These are phyloP conservation scores for Acronicta aceris DNA, from an alignment of 2,888 invertebrate genomes.

Conservation along the genomic window DNA sequence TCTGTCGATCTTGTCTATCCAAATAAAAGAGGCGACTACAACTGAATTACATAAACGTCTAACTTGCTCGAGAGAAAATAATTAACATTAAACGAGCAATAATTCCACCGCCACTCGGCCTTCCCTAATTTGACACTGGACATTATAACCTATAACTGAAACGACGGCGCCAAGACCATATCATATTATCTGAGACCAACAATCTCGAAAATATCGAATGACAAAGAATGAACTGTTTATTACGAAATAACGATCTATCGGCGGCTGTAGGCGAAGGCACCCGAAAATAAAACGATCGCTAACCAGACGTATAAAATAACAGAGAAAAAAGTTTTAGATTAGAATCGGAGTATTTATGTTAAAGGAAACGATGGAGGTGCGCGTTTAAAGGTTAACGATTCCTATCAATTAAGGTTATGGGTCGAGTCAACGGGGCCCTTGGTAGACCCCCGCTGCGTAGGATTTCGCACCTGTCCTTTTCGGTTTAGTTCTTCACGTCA, in stretches of 20 bases:
- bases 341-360: conserved; percentile 86
- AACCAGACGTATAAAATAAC: conserved; percentile 82
- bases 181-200: conserved; percentile 73
- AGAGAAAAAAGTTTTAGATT: conserved; percentile 81
- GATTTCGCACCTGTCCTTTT: conserved; percentile 86
- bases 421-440: conserved; percentile 74
- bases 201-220: conserved; percentile 86
- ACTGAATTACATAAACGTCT: conserved; percentile 53
- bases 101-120: conserved; percentile 59
- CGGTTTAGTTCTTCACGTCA: conserved; percentile 79
- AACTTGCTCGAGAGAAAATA: conserved; percentile 59
- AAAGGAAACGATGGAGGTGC: conserved; percentile 82
- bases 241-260: conserved; percentile 85
- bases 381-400: conserved; percentile 88
- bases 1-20: conserved; percentile 30
- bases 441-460: conserved; percentile 81
- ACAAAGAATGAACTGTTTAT: conserved; percentile 88
- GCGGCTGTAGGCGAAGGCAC: conserved; percentile 75
- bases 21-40: conserved; percentile 36
- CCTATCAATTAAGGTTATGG: conserved; percentile 89
- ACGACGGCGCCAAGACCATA: conserved; percentile 78
- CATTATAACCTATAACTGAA: conserved; percentile 73
- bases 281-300: conserved; percentile 86
- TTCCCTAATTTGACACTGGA: conserved; percentile 72
- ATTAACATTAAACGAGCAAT: conserved; percentile 66